These are phyloP conservation scores for Zalophus californianus DNA, from an alignment of 2,797 vertebrate species.

Conservation along the genomic window DNA sequence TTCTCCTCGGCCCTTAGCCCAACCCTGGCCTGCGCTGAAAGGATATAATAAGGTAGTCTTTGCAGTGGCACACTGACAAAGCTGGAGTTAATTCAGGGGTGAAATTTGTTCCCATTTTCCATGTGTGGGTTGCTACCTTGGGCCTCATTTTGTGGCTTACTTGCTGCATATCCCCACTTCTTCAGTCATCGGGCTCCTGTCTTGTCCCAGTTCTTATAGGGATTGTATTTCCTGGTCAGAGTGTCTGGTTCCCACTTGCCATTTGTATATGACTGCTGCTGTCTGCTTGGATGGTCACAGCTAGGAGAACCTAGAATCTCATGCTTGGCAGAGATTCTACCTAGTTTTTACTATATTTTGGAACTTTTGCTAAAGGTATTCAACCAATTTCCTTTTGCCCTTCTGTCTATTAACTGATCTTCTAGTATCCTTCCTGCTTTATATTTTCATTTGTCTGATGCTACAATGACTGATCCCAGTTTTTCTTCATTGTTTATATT, in stretches of 20 bases:
- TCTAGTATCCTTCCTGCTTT: neutral
- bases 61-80: neutral
- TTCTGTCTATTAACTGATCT: neutral
- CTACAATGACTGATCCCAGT: neutral
- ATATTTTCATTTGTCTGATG: neutral
- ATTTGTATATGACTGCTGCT: neutral
- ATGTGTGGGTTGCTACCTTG: neutral
- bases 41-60: neutral
- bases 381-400: neutral
- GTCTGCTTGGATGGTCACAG: neutral
- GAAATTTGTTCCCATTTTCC: neutral
- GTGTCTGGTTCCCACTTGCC: neutral
- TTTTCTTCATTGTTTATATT: neutral
- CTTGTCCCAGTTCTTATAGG: neutral
- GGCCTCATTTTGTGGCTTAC: neutral
- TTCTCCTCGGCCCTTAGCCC: neutral
- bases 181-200: neutral
- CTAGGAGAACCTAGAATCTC: neutral
- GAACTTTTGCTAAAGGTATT: neutral
- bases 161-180: neutral
- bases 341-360: neutral
- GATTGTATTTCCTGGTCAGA: neutral
- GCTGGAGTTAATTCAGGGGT: neutral
- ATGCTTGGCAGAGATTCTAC: neutral
- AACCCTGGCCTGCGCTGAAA: neutral